These are phyloP conservation scores for Sebastes hubbsi DNA, from an alignment of 2,797 vertebrate genomes.

Conservation along the genomic window DNA sequence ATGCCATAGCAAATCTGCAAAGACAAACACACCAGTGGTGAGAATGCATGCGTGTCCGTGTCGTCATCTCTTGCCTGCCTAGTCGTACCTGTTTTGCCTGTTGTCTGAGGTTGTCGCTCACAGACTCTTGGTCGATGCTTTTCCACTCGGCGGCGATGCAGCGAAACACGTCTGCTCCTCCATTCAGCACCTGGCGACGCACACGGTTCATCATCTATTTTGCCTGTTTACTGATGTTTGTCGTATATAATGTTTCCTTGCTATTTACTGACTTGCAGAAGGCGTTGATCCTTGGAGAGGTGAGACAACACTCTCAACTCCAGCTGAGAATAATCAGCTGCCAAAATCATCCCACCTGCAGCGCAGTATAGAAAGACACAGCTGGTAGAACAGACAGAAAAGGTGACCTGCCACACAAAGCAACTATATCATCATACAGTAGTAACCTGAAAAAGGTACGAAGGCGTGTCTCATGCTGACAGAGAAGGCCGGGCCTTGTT, in stretches of 20 bases:
- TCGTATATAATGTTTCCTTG: not conserved
- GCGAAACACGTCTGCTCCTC: constrained; percentile 92
- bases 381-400: not conserved
- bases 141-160: constrained; percentile 97
- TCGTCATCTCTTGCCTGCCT: not conserved
- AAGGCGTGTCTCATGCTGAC: constrained; percentile 98
- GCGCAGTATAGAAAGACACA: constrained; percentile 2
- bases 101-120: constrained; percentile 89
- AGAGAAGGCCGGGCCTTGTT: constrained; percentile 85
- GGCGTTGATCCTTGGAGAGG: constrained; percentile 87
- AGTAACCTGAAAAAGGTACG: constrained; percentile 92
- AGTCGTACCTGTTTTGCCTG: constrained; percentile 93
- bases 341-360: constrained; percentile 92
- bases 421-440: not conserved
- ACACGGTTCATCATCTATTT: not conserved
- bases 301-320: constrained; percentile 96
- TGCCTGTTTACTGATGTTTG: not conserved
- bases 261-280: constrained; percentile 79
- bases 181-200: constrained; percentile 83
- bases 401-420: not conserved
- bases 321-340: constrained; percentile 96
- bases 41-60: not conserved
- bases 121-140: constrained; percentile 84
- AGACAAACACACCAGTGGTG: not conserved
- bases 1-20: constrained; percentile 97